These are phyloP conservation scores for Lycocorax pyrrhopterus DNA, from an alignment of 2,113 vertebrate species.

Conservation along the genomic window DNA sequence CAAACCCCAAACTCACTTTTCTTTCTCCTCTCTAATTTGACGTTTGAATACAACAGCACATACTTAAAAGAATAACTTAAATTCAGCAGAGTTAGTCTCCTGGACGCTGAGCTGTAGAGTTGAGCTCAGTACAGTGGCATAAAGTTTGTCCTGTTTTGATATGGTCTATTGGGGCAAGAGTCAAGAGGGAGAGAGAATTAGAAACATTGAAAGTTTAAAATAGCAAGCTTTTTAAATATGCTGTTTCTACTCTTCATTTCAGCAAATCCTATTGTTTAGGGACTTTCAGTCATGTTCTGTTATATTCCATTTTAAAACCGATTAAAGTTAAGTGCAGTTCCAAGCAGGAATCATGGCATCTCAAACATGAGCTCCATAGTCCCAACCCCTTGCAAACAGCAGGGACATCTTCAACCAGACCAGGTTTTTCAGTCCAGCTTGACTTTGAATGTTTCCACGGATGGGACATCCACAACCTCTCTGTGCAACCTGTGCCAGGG, in stretches of 20 bases:
- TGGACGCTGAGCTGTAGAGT: background rate
- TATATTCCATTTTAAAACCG: background rate
- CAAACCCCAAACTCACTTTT: background rate
- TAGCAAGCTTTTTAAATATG: background rate
- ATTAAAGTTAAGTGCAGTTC: slow-evolving; percentile 4
- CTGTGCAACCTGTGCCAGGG: background rate
- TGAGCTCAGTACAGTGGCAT: background rate
- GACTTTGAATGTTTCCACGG: background rate
- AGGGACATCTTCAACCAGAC: background rate
- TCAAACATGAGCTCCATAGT: background rate
- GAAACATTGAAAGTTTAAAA: background rate
- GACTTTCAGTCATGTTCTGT: background rate
- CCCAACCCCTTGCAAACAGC: background rate
- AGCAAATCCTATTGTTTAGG: background rate
- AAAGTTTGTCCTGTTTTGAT: background rate
- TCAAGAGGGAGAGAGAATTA: background rate
- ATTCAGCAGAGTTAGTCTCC: background rate
- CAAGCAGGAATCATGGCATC: background rate
- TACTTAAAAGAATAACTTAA: background rate
- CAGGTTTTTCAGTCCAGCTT: background rate
- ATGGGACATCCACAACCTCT: background rate
- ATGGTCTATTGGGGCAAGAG: background rate
- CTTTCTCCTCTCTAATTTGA: background rate
- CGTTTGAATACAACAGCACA: background rate
- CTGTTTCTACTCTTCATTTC: background rate